phyloP scores from a whole-genome alignment of 2,113 vertebrate species.

The Lepus americanus region DNA sequence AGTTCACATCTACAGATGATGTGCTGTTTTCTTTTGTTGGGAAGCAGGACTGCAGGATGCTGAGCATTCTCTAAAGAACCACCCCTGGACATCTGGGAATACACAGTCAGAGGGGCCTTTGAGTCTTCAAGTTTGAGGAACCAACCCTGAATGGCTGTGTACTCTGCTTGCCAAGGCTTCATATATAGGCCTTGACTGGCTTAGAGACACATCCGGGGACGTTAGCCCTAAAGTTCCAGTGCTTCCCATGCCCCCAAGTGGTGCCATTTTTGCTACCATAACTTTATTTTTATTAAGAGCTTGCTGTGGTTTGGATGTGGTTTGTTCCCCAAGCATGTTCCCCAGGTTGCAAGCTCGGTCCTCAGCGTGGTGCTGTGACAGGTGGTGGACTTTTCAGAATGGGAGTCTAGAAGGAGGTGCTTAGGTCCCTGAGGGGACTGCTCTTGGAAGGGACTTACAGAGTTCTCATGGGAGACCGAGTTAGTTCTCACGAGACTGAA shows the following conservation, averaged over 20 bases:
- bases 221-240: rapidly evolving
- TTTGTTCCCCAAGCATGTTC: not conserved
- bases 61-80: not conserved
- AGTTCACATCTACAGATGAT: not conserved
- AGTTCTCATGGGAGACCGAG: no score
- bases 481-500: no score
- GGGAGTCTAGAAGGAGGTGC: no score
- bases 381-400: no score
- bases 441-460: no score
- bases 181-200: not conserved
- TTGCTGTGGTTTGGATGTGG: not conserved
- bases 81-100: not conserved
- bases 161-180: not conserved
- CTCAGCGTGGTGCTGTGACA: no score
- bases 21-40: not conserved
- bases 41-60: not conserved
- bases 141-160: not conserved
- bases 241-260: rapidly evolving
- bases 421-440: no score
- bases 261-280: not conserved
- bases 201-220: not conserved
- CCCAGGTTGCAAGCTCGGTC: no score
- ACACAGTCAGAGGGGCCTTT: not conserved
- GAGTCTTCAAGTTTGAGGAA: not conserved
- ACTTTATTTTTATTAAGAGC: not conserved